phyloP scores from a whole-genome alignment of 2,888 invertebrate genomes.

The Mesochorus sp. region DNA sequence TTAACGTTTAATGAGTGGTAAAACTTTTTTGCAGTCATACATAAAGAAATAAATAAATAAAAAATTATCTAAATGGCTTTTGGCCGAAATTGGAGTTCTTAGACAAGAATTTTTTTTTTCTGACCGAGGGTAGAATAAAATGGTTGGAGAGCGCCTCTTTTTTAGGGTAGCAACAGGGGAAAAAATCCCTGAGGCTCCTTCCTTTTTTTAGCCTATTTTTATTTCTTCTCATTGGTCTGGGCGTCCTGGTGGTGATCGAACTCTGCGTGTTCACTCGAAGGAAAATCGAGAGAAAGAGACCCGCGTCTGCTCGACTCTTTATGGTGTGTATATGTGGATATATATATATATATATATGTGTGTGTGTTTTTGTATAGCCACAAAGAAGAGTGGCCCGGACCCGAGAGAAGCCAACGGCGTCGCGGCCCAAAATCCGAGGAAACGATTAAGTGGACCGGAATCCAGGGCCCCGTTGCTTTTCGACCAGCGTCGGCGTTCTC shows the following conservation, averaged over 20 bases:
- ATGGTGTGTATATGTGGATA: background rate
- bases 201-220: background rate
- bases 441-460: constrained; percentile 78
- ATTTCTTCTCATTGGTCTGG: constrained; percentile 23
- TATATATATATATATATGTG: background rate
- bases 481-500: constrained; percentile 60
- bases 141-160: background rate
- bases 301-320: background rate
- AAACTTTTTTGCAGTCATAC: no score
- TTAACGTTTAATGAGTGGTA: no score
- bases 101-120: background rate
- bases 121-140: background rate
- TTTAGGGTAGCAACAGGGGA: background rate
- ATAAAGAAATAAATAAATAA: no score
- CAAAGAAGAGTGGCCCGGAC: constrained; percentile 9
- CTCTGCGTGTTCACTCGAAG: constrained; percentile 36
- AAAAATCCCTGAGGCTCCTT: background rate
- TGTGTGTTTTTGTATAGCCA: constrained; percentile 11
- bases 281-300: constrained; percentile 47
- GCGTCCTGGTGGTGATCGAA: constrained; percentile 29
- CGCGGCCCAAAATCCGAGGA: constrained; percentile 69
- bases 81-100: background rate
- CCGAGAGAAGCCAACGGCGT: constrained; percentile 58
- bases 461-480: constrained; percentile 76
- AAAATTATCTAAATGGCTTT: background rate